phyloP scores from a whole-genome alignment of 1,140 invertebrate genomes.

The Zaprionus ghesquierei region DNA sequence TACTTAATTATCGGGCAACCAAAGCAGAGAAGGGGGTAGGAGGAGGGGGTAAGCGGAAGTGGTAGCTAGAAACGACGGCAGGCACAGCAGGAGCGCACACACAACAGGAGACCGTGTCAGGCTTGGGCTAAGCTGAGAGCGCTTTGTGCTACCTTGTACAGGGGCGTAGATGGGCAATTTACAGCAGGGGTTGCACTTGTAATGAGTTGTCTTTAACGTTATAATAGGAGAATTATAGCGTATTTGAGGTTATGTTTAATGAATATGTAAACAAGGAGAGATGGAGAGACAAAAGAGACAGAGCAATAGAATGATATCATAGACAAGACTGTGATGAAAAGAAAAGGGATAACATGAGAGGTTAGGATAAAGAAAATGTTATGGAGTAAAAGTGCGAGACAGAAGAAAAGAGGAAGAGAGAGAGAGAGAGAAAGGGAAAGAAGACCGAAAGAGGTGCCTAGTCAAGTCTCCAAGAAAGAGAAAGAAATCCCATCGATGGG shows the following conservation, averaged over 20 bases:
- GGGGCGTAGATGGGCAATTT: neutral
- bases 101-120: neutral
- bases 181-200: neutral
- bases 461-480: too few species aligned
- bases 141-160: neutral
- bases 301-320: neutral
- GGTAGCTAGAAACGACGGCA: neutral
- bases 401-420: too few species aligned
- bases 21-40: neutral
- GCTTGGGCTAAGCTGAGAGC: neutral
- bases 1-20: slow-evolving; percentile 48
- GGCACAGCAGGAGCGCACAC: neutral
- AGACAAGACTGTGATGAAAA: neutral
- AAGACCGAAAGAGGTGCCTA: neutral
- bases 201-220: neutral
- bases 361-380: too few species aligned
- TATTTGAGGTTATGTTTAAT: neutral
- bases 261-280: neutral
- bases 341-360: neutral
- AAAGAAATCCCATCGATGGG: too few species aligned
- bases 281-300: neutral
- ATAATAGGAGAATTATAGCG: neutral
- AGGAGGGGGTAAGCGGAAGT: neutral
- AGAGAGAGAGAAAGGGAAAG: neutral
- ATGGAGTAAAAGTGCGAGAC: too few species aligned